Evolutionary conservation across 1,140 invertebrate genomes (phyloP).

Genomic region (Venturia canescens): DNA sequence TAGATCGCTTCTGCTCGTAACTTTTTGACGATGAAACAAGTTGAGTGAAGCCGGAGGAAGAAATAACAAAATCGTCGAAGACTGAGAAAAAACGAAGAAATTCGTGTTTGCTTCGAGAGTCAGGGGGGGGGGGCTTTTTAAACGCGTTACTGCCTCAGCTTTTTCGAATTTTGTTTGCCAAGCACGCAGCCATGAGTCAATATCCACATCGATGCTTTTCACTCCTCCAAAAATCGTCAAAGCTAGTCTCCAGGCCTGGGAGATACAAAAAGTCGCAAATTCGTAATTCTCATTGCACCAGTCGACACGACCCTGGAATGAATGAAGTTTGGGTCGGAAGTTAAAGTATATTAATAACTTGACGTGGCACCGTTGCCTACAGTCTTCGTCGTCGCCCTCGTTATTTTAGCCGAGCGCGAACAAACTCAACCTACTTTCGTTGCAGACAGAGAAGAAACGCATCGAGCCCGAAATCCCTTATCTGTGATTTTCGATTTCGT

Average conservation of each 20-base stretch:
- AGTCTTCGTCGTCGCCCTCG: conserved; percentile 68
- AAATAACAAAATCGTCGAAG: background rate
- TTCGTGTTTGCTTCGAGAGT: too few relatives aligned
- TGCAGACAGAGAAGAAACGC: conserved; percentile 48
- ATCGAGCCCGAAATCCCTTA: conserved; percentile 13
- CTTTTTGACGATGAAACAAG: background rate
- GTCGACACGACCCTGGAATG: conserved; percentile 54
- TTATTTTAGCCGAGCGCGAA: conserved; percentile 55
- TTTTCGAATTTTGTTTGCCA: too few relatives aligned
- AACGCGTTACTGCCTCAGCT: too few relatives aligned
- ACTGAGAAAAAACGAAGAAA: background rate
- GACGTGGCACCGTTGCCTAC: conserved; percentile 67
- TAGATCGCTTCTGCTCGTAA: background rate
- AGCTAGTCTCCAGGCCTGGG: background rate
- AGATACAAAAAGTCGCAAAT: background rate
- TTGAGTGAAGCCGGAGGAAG: background rate
- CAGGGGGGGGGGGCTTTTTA: too few relatives aligned
- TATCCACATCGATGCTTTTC: background rate
- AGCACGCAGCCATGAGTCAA: too few relatives aligned
- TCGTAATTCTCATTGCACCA: conserved; percentile 31
- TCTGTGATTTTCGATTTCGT: background rate
- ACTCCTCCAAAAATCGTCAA: background rate
- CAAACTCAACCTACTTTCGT: conserved; percentile 63
- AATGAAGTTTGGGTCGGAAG: conserved; percentile 68
- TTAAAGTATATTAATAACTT: conserved; percentile 74